Conservation (phyloP, 2,113 vertebrate genomes). For the Poeciliopsis occidentalis region DNA sequence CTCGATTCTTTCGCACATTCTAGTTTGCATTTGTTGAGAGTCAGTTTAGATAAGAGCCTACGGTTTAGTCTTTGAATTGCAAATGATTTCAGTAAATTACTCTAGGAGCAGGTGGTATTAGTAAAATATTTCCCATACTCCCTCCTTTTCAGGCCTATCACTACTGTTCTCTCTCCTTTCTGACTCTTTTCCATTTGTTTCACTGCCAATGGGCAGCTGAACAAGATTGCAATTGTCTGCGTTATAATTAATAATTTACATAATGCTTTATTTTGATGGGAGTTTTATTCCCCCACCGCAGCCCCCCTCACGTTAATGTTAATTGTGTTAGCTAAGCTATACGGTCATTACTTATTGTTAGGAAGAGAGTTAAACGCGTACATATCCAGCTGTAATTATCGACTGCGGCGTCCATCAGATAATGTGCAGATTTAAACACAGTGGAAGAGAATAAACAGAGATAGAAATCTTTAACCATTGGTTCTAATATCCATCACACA, state of each 20-base stretch:
- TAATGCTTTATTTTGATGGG: slow-evolving; percentile 71
- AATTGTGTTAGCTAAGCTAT: slow-evolving; percentile 68
- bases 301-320: slow-evolving; percentile 43
- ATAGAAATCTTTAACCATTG: slow-evolving; percentile 17
- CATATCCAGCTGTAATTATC: slow-evolving; percentile 64
- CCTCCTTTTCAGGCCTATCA: slow-evolving; percentile 51
- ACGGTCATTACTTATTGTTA: slow-evolving; percentile 69
- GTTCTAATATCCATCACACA: background rate
- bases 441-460: slow-evolving; percentile 19
- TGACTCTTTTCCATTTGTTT: slow-evolving; percentile 72
- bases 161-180: slow-evolving; percentile 26
- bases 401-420: slow-evolving; percentile 46
- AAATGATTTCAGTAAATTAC: slow-evolving; percentile 57
- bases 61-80: slow-evolving; percentile 37
- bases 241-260: slow-evolving; percentile 79
- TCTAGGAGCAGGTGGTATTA: slow-evolving; percentile 59
- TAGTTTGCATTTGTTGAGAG: slow-evolving; percentile 17
- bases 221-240: slow-evolving; percentile 69
- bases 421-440: slow-evolving; percentile 41
- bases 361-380: slow-evolving; percentile 60
- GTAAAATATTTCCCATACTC: slow-evolving; percentile 32
- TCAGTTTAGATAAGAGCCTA: slow-evolving; percentile 12
- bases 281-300: slow-evolving; percentile 52
- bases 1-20: background rate
- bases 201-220: slow-evolving; percentile 63